These are phyloP conservation scores for Heliconius ismenius DNA, from an alignment of 2,888 invertebrate species.

Conservation along the genomic window DNA sequence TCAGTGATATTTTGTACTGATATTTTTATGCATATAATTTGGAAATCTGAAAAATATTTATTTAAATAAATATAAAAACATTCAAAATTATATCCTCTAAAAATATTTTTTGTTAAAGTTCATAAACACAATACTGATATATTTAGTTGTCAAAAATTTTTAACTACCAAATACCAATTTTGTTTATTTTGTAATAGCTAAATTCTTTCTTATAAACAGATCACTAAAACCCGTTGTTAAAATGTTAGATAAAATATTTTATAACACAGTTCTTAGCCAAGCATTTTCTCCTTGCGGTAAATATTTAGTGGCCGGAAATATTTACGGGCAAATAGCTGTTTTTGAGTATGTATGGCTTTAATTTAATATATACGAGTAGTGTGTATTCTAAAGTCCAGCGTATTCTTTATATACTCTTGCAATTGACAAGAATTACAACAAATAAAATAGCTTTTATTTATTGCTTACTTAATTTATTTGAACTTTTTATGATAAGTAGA, in stretches of 20 bases:
- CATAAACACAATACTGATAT: background rate
- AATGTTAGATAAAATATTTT: constrained; percentile 84
- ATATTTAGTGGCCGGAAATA: constrained; percentile 90
- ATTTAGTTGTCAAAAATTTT: background rate
- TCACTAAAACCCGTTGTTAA: constrained; percentile 9
- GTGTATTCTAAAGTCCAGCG: no score
- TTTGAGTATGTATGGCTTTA: constrained; percentile 85
- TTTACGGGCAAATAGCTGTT: constrained; percentile 91
- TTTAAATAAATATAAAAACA: background rate
- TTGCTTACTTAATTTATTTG: no score
- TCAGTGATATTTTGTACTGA: background rate
- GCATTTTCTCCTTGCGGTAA: constrained; percentile 92
- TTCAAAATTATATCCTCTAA: background rate
- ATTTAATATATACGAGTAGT: background rate
- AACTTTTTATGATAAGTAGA: no score
- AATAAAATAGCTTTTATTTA: background rate
- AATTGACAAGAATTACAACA: background rate
- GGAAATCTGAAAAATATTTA: background rate
- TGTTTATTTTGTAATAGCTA: background rate
- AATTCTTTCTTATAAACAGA: background rate
- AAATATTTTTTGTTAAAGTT: background rate
- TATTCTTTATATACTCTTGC: background rate
- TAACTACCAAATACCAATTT: background rate
- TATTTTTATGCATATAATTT: background rate
- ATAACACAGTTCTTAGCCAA: constrained; percentile 91